These are phyloP conservation scores for Protula sp. DNA, from an alignment of 2,888 invertebrate species.

Conservation along the genomic window DNA sequence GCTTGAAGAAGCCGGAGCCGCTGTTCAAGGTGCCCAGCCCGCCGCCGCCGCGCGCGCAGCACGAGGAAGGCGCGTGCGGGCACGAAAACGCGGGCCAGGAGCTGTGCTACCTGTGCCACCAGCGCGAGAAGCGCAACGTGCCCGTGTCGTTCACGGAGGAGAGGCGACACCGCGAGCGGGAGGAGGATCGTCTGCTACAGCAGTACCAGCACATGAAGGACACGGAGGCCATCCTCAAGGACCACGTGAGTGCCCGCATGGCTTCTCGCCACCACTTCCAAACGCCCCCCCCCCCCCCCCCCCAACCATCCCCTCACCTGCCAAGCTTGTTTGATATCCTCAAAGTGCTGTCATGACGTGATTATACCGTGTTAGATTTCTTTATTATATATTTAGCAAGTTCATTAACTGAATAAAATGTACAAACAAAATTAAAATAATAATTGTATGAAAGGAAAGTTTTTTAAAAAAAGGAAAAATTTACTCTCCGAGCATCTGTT, in stretches of 20 bases:
- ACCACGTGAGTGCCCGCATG: constrained; percentile 8
- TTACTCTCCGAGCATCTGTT: too few species aligned
- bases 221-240: constrained; percentile 42
- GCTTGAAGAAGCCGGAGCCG: not conserved
- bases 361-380: too few species aligned
- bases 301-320: too few species aligned
- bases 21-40: constrained; percentile 6
- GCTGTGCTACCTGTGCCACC: constrained; percentile 54
- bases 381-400: too few species aligned
- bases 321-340: too few species aligned
- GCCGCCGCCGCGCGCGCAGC: not conserved
- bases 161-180: constrained; percentile 37
- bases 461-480: too few species aligned
- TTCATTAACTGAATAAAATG: too few species aligned
- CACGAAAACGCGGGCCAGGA: constrained; percentile 53
- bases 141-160: constrained; percentile 51
- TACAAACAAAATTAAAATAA: too few species aligned
- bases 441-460: too few species aligned
- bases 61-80: constrained; percentile 21
- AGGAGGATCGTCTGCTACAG: constrained; percentile 48
- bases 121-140: constrained; percentile 49
- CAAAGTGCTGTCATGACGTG: too few species aligned
- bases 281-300: too few species aligned
- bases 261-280: too few species aligned
- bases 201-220: constrained; percentile 52